phyloP scores from a whole-genome alignment of 1,140 invertebrate species.

The Diorhabda carinulata region DNA sequence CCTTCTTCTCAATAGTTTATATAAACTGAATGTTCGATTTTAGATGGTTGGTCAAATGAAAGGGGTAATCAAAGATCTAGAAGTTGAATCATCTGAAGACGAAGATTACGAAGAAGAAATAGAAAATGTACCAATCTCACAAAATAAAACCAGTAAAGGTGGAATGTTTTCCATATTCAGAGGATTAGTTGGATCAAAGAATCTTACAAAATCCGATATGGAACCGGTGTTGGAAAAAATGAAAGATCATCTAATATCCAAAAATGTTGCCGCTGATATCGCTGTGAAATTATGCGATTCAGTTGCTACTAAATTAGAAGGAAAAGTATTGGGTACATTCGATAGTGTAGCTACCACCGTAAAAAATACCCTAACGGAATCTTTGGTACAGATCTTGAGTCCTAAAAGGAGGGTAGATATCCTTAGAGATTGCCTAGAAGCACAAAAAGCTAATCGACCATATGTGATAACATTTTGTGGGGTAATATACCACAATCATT shows the following conservation, averaged over 20 bases:
- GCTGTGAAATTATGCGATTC: constrained; percentile 92
- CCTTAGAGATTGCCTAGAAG: constrained; percentile 90
- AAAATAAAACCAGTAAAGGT: constrained; percentile 40
- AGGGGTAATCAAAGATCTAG: constrained; percentile 66
- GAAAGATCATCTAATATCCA: constrained; percentile 92
- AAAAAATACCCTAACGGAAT: constrained; percentile 74
- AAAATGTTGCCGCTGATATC: constrained; percentile 98
- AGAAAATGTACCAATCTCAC: constrained; percentile 25
- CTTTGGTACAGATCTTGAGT: constrained; percentile 87
- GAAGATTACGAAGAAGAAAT: constrained; percentile 52
- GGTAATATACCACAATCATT: constrained; percentile 53
- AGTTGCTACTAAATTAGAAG: constrained; percentile 87
- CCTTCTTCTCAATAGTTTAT: neutral
- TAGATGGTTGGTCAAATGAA: constrained; percentile 80
- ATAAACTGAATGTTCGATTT: constrained; percentile 22
- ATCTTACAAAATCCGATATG: constrained; percentile 64
- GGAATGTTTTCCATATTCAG: constrained; percentile 80
- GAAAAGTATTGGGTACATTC: constrained; percentile 89
- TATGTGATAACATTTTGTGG: constrained; percentile 98
- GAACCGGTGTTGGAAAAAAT: constrained; percentile 89
- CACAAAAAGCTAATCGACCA: constrained; percentile 74
- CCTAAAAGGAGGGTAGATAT: constrained; percentile 95
- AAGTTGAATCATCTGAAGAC: constrained; percentile 54
- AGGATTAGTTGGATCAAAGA: constrained; percentile 83
- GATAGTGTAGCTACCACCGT: constrained; percentile 83